Percentiles rank a stretch among this genome's conserved stretches.
Evolutionary conservation across 2,888 invertebrate genomes (phyloP).

Genomic region (Lissocephala sabroskyi): DNA sequence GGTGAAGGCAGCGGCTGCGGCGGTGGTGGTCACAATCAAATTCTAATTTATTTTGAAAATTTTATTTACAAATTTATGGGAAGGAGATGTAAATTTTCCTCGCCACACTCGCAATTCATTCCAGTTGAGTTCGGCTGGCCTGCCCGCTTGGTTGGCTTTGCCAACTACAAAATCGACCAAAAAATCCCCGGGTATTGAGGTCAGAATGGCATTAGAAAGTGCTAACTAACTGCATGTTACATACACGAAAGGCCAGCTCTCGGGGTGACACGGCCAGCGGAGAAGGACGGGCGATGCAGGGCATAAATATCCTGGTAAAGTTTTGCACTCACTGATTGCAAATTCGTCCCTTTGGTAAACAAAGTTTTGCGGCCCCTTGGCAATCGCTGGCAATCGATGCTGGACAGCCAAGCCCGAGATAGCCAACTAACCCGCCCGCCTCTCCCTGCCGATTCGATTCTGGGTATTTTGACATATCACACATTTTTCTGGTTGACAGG

Average conservation of each 20-base stretch:
- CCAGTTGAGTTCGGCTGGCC: no score
- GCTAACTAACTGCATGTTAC: slow-evolving; percentile 31
- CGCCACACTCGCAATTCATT: no score
- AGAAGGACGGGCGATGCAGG: no score
- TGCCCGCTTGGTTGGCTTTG: neutral
- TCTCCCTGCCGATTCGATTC: no score
- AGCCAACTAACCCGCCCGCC: no score
- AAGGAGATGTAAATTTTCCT: no score
- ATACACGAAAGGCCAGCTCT: no score
- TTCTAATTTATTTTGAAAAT: no score
- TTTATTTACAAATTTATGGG: no score
- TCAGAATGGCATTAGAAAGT: slow-evolving; percentile 48
- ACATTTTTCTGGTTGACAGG: slow-evolving; percentile 9
- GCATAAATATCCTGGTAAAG: slow-evolving; percentile 43
- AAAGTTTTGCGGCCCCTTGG: slow-evolving; percentile 42
- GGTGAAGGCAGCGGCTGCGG: no score
- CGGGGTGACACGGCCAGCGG: no score
- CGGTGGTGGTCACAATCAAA: no score
- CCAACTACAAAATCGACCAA: neutral
- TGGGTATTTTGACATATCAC: slow-evolving; percentile 23
- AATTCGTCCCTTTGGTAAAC: slow-evolving; percentile 36
- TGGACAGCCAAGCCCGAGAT: slow-evolving; percentile 30
- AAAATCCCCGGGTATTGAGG: slow-evolving; percentile 28
- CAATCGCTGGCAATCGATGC: slow-evolving; percentile 37
- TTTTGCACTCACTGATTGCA: slow-evolving; percentile 34